phyloP scores from a whole-genome alignment of 2,888 invertebrate genomes.

The Hydraecia micacea region DNA sequence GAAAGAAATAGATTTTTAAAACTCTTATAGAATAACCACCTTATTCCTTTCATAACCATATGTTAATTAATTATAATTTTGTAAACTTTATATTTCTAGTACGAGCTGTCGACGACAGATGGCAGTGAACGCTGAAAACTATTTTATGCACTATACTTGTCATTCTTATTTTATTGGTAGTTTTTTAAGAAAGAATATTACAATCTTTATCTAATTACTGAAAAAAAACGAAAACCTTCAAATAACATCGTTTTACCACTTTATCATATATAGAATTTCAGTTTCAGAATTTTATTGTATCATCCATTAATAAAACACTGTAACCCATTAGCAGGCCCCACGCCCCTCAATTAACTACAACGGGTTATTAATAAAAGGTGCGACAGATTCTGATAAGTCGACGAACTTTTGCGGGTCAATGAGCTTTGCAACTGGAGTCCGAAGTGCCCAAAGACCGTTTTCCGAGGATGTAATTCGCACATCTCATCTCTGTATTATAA shows the following conservation, averaged over 20 bases:
- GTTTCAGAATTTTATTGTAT: not conserved
- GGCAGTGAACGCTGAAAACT: constrained; percentile 5
- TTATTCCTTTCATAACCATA: not conserved
- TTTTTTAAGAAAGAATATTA: not conserved
- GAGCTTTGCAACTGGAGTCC: constrained; percentile 8
- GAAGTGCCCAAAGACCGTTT: not conserved
- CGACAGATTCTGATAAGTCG: constrained; percentile 21
- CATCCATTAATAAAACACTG: not conserved
- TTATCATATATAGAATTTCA: not conserved
- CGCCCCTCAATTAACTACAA: constrained; percentile 36
- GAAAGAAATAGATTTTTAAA: no score
- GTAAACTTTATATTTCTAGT: not conserved
- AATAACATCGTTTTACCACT: not conserved
- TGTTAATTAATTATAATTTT: not conserved
- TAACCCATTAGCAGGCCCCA: constrained; percentile 25
- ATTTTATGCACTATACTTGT: not conserved
- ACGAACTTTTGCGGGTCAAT: constrained; percentile 43
- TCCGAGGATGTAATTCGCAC: not conserved
- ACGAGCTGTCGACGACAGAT: constrained; percentile 11
- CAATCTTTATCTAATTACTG: not conserved
- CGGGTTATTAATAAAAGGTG: constrained; percentile 18
- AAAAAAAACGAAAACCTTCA: not conserved
- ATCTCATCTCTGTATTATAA: not conserved
- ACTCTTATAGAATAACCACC: no score
- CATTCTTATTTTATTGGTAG: accelerated